Evolutionary conservation across 1,140 invertebrate species (phyloP), one percentile per base, ranked within the genome.

Genomic region (Drosophila leontia): DNA sequence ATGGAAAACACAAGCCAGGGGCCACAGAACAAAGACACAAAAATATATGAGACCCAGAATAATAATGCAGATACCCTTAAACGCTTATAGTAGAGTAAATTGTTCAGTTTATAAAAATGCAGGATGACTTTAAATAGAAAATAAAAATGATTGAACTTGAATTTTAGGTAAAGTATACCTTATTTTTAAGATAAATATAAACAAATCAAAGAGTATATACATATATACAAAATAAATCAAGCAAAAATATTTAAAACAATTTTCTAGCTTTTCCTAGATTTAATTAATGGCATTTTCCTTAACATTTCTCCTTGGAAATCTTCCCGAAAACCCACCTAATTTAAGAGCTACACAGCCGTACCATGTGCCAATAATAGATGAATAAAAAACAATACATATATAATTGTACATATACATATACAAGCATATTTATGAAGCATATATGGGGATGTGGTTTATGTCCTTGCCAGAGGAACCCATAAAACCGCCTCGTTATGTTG

Each of bases 401-500:
- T 6, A 13, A 15, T 15, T 7, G 13, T 39, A 19, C 23, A 39
- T 39, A 17, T 37, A 19, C 32, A 29, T 32, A 7, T 23, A 26
- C 11, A 13, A 13, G 35, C 51, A 35, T 60, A 61, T 61, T 60
- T 64, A 64, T 44, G 45, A 42, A 47, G 75, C 51, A 44, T 79
- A 59, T 44, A 53, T 55, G 61, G 61, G 60, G n/a, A 57, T 60
- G 50, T 64, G 55, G 51, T 65, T 65, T 74, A 74, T 74, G 56
- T 53, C 67, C 59, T 44, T 11, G 57, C 26, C 34, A 37, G 26
- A 41, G 34, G 8, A 64, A 57, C 19, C 68, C 63, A 79, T 74
- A 53, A 79, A 79, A 57, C 56, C 59, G 23, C 55, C 77, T 78
- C 68, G 60, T 72, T 78, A 72, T 60, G 55, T 41, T 42, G 56